Evolutionary conservation across 2,888 invertebrate genomes (phyloP), one percentile per base, ranked within the genome.

Genomic region (Cataglyphis cursor): DNA sequence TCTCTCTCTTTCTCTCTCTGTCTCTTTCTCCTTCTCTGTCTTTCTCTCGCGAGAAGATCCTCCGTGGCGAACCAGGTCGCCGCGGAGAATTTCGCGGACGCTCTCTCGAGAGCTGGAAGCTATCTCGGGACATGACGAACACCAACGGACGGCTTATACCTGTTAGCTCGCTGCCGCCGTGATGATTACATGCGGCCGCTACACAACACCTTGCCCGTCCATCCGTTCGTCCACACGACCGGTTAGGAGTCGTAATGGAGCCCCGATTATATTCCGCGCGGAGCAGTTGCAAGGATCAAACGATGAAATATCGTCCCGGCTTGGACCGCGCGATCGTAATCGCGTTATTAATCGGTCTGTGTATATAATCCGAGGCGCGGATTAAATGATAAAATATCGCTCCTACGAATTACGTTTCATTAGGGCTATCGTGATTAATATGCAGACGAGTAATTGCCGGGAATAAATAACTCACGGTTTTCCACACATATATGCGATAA

Each of bases 141-240:
- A 83, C 76, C 74, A 62, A 28, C 44, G 62, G 61, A 24, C 48
- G 54, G 28, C 72, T 51, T 65, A 64, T 65, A 61, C 44, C 64
- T 62, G 38, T 70, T 61, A 31, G 68, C 21, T 48, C 21, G 57
- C 59, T 57, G 68, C 74, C 31, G 62, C 68, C 35, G 48, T 9
- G 87, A 89, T 89, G 87, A 90, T 90, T 89, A 51, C 51, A 88
- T 81, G 74, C 88, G 73, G 44, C 3, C 78, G 89, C 74, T 64
- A 78, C 70, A 81, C 24, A 78, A 78, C 70, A 81, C 24, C 81
- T 78, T 85, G 21, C 81, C 72, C 38, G 65, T 35, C 72, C 31
- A 15, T 21, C 44, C 41, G 38, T 8, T 9, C 31, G 18, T 6
- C 8, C 64, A 64, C 48, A 51, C n/a, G 59, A 31, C 18, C 24